Conservation (phyloP, 2,888 invertebrate species). For the Physocephala rufipes region DNA sequence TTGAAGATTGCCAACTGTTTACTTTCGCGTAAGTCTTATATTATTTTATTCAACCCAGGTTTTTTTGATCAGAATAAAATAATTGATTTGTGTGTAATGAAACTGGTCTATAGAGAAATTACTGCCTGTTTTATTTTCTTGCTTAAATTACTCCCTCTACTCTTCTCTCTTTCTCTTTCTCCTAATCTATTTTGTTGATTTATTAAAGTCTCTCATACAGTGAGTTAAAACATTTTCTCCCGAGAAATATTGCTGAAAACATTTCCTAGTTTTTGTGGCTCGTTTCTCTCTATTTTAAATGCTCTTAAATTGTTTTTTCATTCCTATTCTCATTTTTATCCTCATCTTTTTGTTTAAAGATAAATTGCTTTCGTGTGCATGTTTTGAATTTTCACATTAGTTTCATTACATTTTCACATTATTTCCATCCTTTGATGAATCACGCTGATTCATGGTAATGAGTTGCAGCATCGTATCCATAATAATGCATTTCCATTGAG, state of each 20-base stretch:
- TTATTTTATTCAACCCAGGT: too few species aligned
- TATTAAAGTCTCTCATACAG: too few species aligned
- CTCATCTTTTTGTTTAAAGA: constrained; percentile 23
- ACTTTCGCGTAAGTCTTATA: too few species aligned
- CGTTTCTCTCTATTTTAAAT: constrained; percentile 6
- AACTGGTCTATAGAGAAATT: too few species aligned
- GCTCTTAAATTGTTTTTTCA: not conserved
- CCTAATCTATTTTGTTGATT: too few species aligned
- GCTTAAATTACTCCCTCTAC: too few species aligned
- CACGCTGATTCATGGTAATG: constrained; percentile 26
- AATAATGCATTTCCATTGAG: constrained; percentile 29
- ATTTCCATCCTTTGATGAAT: constrained; percentile 28
- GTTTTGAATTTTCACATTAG: constrained; percentile 35
- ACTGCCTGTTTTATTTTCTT: too few species aligned
- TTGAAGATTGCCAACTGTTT: not conserved
- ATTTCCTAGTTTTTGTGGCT: not conserved
- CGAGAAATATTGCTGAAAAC: too few species aligned
- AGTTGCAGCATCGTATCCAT: constrained; percentile 3
- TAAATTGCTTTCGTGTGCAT: constrained; percentile 39
- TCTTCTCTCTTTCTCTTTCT: too few species aligned
- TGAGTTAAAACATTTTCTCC: too few species aligned
- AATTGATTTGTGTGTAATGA: too few species aligned
- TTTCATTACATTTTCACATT: constrained; percentile 5
- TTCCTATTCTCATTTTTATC: not conserved
- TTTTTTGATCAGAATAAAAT: too few species aligned